Evolutionary conservation across 2,113 vertebrate species (phyloP), one percentile per base, ranked within the genome.

Genomic region (Phodopus roborovskii): DNA sequence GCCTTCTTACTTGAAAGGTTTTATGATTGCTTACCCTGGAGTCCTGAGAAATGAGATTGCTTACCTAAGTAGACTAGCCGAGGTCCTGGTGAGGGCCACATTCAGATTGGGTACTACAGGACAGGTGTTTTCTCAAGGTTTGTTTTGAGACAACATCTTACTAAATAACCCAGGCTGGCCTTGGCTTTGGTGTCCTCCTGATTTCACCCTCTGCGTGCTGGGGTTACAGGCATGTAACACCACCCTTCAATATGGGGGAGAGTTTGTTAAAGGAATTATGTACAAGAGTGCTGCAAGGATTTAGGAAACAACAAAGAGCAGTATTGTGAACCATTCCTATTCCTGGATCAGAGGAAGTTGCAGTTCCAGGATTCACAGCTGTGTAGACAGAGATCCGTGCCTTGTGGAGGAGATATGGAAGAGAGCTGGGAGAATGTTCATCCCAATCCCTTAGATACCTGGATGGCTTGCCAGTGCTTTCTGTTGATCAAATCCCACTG

Each of bases 191-290:
- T 33, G 26, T 39, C 22, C 24, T 68, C 24, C 60, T 50, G 28
- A 3, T 8, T 30, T 58, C 17, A 62, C 20, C 42, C 64, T 75
- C 20, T 11, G 16, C 28, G 20, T 53, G 45, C 7, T 68, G 45
- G 39, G 56, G 3, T 39, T 28, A 53, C 9, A 91, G 56, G 24
- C 0, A 7, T 20, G 20, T 24, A 13, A 48, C 45, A 66, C 30
- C 45, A n/a, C 2, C 36, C 33, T 5, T 26, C 36, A n/a, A 16
- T 79, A 17, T 73, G 45, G 4, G 78, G 20, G 28, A 73, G 60
- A 89, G 11, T 87, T 86, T 89, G 74, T 89, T 94, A 56, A 95
- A 87, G 64, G 36, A 50, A 50, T 82, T 58, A 58, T 20, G 33
- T 82, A 20, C 0, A 74, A 58, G 62, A 16, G 10, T 56, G 20